Conservation (phyloP, 2,113 vertebrate species). For the Mobula hypostoma region DNA sequence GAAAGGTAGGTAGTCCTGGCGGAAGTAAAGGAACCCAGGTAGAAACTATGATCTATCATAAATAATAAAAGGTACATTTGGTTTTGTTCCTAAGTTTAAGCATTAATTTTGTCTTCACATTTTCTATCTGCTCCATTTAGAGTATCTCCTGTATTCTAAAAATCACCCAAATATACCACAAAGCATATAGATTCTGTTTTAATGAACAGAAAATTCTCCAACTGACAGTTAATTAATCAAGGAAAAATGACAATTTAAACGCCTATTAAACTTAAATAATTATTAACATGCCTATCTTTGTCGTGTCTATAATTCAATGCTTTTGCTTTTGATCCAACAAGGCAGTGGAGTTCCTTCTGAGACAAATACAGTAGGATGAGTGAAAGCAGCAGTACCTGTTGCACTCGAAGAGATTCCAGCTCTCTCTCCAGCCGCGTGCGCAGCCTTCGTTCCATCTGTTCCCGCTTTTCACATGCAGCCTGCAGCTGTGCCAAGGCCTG, state of each 20-base stretch:
- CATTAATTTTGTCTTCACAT: too few species aligned
- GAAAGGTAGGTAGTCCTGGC: too few species aligned
- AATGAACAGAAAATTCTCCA: background rate
- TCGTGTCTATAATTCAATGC: background rate
- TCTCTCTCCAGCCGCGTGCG: constrained; percentile 73
- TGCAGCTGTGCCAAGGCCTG: constrained; percentile 72
- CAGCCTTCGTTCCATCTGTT: constrained; percentile 74
- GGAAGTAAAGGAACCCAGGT: too few species aligned
- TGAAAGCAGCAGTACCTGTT: constrained; percentile 59
- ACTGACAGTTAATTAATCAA: background rate
- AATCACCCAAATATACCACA: background rate
- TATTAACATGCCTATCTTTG: background rate
- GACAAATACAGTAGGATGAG: background rate
- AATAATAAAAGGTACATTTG: too few species aligned
- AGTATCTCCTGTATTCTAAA: background rate
- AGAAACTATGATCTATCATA: too few species aligned
- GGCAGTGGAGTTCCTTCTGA: background rate
- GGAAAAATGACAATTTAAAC: background rate
- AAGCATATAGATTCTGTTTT: background rate
- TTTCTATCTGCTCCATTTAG: too few species aligned
- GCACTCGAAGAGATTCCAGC: constrained; percentile 67
- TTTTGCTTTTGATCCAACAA: background rate
- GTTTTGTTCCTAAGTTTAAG: too few species aligned
- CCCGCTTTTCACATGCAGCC: constrained; percentile 67
- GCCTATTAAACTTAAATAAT: background rate